Conservation (phyloP, 1,140 invertebrate genomes). For the Trichonephila clavipes region DNA sequence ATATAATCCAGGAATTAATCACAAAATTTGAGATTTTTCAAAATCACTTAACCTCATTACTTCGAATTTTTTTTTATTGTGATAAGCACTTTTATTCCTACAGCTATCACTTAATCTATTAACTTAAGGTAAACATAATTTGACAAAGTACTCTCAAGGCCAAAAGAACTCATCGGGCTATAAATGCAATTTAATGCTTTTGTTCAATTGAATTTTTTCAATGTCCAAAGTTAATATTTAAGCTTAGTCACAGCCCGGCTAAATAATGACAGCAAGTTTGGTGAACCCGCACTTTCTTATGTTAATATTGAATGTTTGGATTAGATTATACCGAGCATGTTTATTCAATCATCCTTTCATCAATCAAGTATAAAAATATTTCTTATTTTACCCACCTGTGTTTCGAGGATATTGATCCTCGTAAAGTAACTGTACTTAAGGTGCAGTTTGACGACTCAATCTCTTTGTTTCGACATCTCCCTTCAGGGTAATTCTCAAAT, state of each 20-base stretch:
- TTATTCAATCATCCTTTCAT: constrained; percentile 8
- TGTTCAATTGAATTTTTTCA: not conserved
- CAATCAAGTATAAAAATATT: constrained; percentile 14
- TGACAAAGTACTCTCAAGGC: too few relatives aligned
- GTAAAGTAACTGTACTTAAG: not conserved
- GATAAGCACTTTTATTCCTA: too few relatives aligned
- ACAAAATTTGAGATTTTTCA: too few relatives aligned
- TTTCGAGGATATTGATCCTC: constrained; percentile 25
- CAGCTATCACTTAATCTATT: too few relatives aligned
- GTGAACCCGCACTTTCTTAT: not conserved
- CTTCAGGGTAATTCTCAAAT: not conserved
- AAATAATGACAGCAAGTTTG: not conserved
- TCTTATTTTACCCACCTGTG: not conserved
- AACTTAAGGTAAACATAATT: too few relatives aligned
- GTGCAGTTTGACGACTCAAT: constrained; percentile 18
- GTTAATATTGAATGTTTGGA: not conserved
- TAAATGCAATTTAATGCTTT: not conserved
- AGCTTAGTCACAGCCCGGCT: not conserved
- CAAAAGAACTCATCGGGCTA: too few relatives aligned
- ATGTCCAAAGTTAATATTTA: not conserved
- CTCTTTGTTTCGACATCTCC: constrained; percentile 13
- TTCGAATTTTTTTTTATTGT: too few relatives aligned
- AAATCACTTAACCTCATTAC: too few relatives aligned
- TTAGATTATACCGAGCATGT: not conserved
- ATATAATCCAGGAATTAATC: too few relatives aligned